Base-by-base conservation (phyloP, 2,113 vertebrate genomes). In the Plecturocebus donacophilus region DNA sequence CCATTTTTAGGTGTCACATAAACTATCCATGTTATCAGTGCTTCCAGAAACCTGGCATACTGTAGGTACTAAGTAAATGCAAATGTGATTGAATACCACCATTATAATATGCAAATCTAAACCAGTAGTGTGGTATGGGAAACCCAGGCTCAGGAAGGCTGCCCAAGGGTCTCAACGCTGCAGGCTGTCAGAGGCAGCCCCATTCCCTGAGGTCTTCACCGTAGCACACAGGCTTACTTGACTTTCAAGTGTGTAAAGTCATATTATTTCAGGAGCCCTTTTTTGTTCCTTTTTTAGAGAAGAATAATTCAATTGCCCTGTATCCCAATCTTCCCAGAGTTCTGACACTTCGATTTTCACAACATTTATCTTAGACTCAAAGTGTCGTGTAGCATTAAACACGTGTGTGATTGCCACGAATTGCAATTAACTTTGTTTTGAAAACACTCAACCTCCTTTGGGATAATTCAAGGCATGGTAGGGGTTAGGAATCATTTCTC, bases 371-470 rank as follows among this genome's bases (percentile, higher is more conserved):
- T 82, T 5, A n/a, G 79, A 16, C 45, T 32, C 40, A 2, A 19
- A 71, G 92, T 13, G 25, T 58, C 70, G 76, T 6, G 0, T 5
- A 47, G 95, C 93, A 73, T 84, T 94, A 87, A 81, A 47, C 45
- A 5, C 1, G 71, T 81, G 91, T 38, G 66, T 77, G 73, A 90
- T 94, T 71, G 66, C 86, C 81, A 32, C 0, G 71, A 71, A 88
- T 25, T 9, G 93, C 97, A 95, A 94, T 98, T 85, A 94, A 81
- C 91, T 90, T 66, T 88, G 95, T 96, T 97, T 84, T 93, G 96
- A 87, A 95, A 97, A 93, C 89, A 81, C 40, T 58, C 66, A 32
- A 17, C 83, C 21, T 52, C 95, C 42, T 96, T n/a, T 81, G 96
- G 96, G 97, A 79, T 47, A 21, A 66, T 7, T 19, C 6, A 0